phyloP scores from a whole-genome alignment of 2,888 invertebrate species.

The Minunthozetes semirufus region DNA sequence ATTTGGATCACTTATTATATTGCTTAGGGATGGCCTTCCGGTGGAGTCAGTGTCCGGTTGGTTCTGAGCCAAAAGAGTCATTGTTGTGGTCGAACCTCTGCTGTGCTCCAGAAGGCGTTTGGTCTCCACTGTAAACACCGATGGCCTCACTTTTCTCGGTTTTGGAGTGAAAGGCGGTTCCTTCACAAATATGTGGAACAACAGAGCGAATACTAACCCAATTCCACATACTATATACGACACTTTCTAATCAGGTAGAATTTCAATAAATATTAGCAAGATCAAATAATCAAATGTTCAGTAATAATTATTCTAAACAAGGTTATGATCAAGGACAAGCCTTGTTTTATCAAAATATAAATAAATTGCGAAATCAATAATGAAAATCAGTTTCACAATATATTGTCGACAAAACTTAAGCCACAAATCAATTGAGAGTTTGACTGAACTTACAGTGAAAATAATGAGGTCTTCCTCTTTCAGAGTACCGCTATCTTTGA shows the following conservation, averaged over 20 bases:
- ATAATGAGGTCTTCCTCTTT: constrained; percentile 41
- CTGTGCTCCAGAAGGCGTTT: constrained; percentile 2
- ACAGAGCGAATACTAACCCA: constrained; percentile 44
- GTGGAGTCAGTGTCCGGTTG: background rate
- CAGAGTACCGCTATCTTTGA: background rate
- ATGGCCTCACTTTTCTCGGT: constrained; percentile 15
- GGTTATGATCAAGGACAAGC: too few relatives aligned
- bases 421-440: too few relatives aligned
- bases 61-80: constrained; percentile 29
- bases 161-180: constrained; percentile 32
- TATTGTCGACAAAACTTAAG: too few relatives aligned
- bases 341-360: too few relatives aligned
- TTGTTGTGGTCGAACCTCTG: constrained; percentile 16
- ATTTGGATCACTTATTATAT: background rate
- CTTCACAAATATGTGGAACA: constrained; percentile 45
- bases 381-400: too few relatives aligned
- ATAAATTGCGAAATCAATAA: too few relatives aligned
- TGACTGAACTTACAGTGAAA: constrained; percentile 41
- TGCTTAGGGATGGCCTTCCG: background rate
- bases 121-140: constrained; percentile 10
- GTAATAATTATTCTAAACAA: too few relatives aligned
- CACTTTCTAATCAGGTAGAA: constrained; percentile 44
- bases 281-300: too few relatives aligned
- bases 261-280: too few relatives aligned
- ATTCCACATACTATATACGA: constrained; percentile 44